A percentile compares a stretch with the other conserved stretches of the same genome.
These are phyloP conservation scores for Lasioglossum zephyrum DNA, from an alignment of 2,888 invertebrate species.

Conservation along the genomic window DNA sequence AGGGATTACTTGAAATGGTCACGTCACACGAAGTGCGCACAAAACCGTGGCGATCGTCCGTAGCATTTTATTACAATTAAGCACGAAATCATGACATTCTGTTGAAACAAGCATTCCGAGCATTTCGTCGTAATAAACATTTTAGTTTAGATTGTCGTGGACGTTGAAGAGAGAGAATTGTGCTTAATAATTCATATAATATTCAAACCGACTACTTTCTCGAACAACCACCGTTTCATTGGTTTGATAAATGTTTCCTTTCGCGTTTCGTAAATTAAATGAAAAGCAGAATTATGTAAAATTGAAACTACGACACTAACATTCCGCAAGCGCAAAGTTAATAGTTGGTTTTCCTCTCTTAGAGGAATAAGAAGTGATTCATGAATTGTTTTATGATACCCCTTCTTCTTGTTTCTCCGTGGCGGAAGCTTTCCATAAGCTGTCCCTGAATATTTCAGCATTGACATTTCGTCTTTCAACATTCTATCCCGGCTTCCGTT, in stretches of 20 bases:
- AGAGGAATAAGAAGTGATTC: slow-evolving; percentile 2
- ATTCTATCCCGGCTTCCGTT: neutral
- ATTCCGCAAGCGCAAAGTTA: neutral
- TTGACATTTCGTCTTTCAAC: neutral
- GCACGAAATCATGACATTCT: neutral
- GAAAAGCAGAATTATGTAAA: neutral
- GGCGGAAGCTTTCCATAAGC: slow-evolving; percentile 8
- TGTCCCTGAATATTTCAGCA: neutral
- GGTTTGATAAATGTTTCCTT: neutral
- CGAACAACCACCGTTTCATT: neutral
- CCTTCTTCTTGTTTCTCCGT: neutral
- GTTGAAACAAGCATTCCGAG: neutral
- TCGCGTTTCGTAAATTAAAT: neutral
- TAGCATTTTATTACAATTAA: neutral
- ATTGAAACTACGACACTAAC: neutral
- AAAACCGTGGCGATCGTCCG: neutral
- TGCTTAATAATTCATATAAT: neutral
- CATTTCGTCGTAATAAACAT: neutral
- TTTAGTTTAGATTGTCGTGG: neutral
- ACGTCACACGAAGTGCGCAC: neutral
- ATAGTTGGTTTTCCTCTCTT: neutral
- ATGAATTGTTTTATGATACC: slow-evolving; percentile 18
- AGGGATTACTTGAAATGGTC: neutral
- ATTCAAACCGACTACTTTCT: neutral
- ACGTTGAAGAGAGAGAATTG: neutral